Percentiles rank a stretch among this genome's conserved stretches.
Evolutionary conservation across 2,113 vertebrate species (phyloP).

Genomic region (Eonycteris spelaea): DNA sequence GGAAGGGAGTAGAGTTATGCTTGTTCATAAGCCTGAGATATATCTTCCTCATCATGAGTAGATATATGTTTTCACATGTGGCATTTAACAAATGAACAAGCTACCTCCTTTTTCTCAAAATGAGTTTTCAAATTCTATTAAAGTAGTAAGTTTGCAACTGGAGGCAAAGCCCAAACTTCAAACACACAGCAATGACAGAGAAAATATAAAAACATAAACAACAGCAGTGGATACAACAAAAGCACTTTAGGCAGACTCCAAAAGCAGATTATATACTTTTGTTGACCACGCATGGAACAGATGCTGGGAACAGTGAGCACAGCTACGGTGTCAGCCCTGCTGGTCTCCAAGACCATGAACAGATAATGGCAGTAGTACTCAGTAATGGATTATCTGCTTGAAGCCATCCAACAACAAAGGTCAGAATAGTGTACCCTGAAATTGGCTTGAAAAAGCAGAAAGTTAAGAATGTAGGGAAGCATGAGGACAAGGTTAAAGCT

Average conservation of each 20-base stretch:
- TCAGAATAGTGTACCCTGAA: not conserved
- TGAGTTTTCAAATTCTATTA: not conserved
- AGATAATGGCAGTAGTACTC: not conserved
- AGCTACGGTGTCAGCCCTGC: not conserved
- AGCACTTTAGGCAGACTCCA: not conserved
- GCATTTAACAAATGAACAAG: not conserved
- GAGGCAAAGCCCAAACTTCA: not conserved
- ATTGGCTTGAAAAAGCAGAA: not conserved
- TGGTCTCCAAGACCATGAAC: not conserved
- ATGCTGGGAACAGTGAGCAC: not conserved
- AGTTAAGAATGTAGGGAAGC: not conserved
- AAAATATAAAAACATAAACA: not conserved
- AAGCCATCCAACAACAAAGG: not conserved
- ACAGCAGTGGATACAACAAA: not conserved
- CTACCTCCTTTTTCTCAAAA: not conserved
- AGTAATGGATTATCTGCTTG: not conserved
- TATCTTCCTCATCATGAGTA: not conserved
- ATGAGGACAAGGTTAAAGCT: not conserved
- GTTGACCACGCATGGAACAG: not conserved
- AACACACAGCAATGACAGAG: not conserved
- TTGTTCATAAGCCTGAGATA: not conserved
- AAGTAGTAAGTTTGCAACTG: not conserved
- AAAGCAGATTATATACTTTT: not conserved
- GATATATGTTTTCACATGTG: not conserved
- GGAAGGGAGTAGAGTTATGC: conserved; percentile 1